Conservation (phyloP, 1,140 invertebrate species). For the Liolophura sinensis region DNA sequence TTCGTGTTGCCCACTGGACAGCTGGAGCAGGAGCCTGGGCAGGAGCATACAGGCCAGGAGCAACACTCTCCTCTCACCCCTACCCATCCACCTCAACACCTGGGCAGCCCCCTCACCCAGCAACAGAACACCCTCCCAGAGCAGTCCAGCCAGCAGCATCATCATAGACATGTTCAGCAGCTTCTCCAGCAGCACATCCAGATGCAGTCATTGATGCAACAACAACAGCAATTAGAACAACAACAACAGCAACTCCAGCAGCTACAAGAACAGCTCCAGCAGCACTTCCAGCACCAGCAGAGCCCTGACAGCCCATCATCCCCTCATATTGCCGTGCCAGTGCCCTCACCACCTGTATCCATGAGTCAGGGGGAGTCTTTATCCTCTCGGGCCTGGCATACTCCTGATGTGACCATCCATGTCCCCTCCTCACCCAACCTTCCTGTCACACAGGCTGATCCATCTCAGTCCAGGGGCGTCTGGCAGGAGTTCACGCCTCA, state of each 20-base stretch:
- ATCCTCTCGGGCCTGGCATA: too few relatives aligned
- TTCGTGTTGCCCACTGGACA: too few relatives aligned
- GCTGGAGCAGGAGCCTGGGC: slow-evolving; percentile 21
- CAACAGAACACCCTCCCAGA: slow-evolving; percentile 9
- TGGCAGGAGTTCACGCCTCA: slow-evolving; percentile 21
- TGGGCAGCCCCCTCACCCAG: slow-evolving; percentile 10
- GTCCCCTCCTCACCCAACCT: too few relatives aligned
- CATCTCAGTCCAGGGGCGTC: too few relatives aligned
- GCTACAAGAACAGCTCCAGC: slow-evolving; percentile 40
- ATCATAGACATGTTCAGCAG: slow-evolving; percentile 13
- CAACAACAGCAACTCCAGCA: slow-evolving; percentile 37
- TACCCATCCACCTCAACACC: neutral
- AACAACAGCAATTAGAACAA: slow-evolving; percentile 16
- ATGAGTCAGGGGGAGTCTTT: too few relatives aligned
- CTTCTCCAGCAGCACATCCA: slow-evolving; percentile 15
- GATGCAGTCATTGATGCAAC: slow-evolving; percentile 56
- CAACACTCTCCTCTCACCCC: slow-evolving; percentile 10
- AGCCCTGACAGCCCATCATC: neutral
- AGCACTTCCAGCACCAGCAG: slow-evolving; percentile 56
- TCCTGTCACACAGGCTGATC: too few relatives aligned
- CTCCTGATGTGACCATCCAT: too few relatives aligned
- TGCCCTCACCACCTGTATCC: too few relatives aligned
- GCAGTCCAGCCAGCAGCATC: slow-evolving; percentile 15
- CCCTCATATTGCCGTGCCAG: too few relatives aligned
- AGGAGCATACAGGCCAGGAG: slow-evolving; percentile 16